Percentiles rank a stretch among this genome's conserved stretches.
Conservation (phyloP, 2,797 vertebrate genomes). For the Propithecus deckenii region DNA sequence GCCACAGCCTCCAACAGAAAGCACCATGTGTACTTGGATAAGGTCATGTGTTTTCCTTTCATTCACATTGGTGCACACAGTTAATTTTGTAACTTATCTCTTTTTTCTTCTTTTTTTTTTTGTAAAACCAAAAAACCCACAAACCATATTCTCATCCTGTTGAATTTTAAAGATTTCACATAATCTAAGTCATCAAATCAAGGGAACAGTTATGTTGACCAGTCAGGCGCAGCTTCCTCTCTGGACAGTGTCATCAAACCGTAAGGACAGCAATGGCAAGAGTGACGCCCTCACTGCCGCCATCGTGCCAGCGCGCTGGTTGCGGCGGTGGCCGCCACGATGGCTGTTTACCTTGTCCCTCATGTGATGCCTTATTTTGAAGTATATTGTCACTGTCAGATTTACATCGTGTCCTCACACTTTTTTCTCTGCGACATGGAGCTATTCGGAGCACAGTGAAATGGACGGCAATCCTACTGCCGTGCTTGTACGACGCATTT, state of each 20-base stretch:
- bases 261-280: neutral
- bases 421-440: neutral
- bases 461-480: neutral
- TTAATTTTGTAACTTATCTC: neutral
- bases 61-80: neutral
- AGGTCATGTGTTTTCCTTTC: neutral
- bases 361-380: neutral
- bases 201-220: neutral
- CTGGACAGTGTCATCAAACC: neutral
- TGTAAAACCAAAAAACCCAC: neutral
- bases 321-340: rapidly evolving
- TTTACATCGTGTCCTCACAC: neutral
- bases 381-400: neutral
- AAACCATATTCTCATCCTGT: neutral
- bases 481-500: neutral
- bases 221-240: neutral
- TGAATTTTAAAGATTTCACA: neutral
- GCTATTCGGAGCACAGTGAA: too few species aligned
- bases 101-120: neutral
- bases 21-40: rapidly evolving
- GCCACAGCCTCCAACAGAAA: rapidly evolving
- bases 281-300: too few species aligned
- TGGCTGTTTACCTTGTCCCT: neutral
- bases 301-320: neutral
- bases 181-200: neutral